Evolutionary conservation across 2,797 vertebrate species (phyloP), one percentile per base, ranked within the genome.

Genomic region (Acrocephalus scirpaceus): DNA sequence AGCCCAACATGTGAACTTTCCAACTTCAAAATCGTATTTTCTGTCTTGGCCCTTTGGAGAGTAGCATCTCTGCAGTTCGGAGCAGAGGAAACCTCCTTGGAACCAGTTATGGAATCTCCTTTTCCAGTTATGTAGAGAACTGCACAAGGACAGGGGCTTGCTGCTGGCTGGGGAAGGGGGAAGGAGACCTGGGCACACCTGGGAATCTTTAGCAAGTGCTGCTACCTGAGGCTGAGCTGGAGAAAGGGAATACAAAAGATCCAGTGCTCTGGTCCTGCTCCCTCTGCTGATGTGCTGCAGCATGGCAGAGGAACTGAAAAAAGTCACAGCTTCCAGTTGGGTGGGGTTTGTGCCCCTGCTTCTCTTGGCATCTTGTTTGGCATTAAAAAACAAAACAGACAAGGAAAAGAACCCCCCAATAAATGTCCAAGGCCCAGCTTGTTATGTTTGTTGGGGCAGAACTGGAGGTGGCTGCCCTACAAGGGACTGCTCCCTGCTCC

Each of bases 241-340:
- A 60, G 58, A 10, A 78, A 36, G 58, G 51, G 38, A 32, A 36
- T 0, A 1, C 1, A 5, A 16, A 65, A 51, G 34, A 65, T 7
- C 16, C 22, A 2, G 19, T 32, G 61, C 54, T 65, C 56, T 32
- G 62, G 45, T 66, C 60, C 64, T 84, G 80, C 91, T 92, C 95
- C 92, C 85, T 69, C 94, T 95, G 74, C 93, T 90, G 95, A 60
- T 74, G 25, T 54, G 42, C 65, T 82, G 16, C 29, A 64, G 60
- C 57, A 50, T 32, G 89, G 71, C 91, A 86, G 56, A 66, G 60
- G 70, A 78, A 42, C 70, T 71, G 64, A 8, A 74, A 56, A 10
- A 16, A 30, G 5, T 44, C 58, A 22, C 32, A 56, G 25, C 42
- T 73, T 40, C 22, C 57, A 65, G 15, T 2, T 62, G 9, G 0